phyloP scores from a whole-genome alignment of 2,888 invertebrate genomes.

The Ephialtes manifestator region DNA sequence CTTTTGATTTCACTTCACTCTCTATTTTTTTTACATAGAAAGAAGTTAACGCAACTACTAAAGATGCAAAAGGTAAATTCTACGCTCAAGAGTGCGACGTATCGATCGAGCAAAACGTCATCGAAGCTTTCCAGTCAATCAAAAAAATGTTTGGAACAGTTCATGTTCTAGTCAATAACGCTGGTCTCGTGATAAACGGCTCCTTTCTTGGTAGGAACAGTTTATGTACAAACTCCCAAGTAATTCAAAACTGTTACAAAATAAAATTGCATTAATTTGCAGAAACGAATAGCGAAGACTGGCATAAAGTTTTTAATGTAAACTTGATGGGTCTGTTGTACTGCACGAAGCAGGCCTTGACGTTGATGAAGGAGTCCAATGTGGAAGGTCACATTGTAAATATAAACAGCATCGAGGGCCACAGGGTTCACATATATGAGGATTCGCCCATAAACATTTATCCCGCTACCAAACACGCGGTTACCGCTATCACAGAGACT shows the following conservation, averaged over 20 bases:
- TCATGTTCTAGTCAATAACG: slow-evolving; percentile 84
- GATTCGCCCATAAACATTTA: slow-evolving; percentile 86
- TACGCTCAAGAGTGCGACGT: slow-evolving; percentile 82
- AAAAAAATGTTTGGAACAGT: slow-evolving; percentile 81
- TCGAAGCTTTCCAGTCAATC: slow-evolving; percentile 80
- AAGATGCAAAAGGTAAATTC: slow-evolving; percentile 78
- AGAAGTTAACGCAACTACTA: slow-evolving; percentile 60
- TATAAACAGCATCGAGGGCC: slow-evolving; percentile 84
- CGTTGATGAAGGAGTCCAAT: slow-evolving; percentile 75
- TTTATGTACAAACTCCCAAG: background rate
- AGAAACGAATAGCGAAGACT: slow-evolving; percentile 72
- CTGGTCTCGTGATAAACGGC: slow-evolving; percentile 76
- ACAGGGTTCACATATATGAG: slow-evolving; percentile 85
- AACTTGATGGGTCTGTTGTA: slow-evolving; percentile 79
- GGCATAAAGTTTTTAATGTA: slow-evolving; percentile 71
- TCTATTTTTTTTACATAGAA: slow-evolving; percentile 45
- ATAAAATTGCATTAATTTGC: background rate
- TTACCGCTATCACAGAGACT: slow-evolving; percentile 88
- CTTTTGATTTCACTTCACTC: background rate
- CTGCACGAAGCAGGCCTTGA: slow-evolving; percentile 77
- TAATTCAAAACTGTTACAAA: background rate
- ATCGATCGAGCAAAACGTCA: slow-evolving; percentile 80
- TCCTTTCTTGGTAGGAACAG: slow-evolving; percentile 72
- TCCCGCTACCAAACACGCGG: slow-evolving; percentile 88
- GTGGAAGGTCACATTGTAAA: slow-evolving; percentile 76